Evolutionary conservation across 2,797 vertebrate species (phyloP).

Genomic region (Antrozous pallidus): DNA sequence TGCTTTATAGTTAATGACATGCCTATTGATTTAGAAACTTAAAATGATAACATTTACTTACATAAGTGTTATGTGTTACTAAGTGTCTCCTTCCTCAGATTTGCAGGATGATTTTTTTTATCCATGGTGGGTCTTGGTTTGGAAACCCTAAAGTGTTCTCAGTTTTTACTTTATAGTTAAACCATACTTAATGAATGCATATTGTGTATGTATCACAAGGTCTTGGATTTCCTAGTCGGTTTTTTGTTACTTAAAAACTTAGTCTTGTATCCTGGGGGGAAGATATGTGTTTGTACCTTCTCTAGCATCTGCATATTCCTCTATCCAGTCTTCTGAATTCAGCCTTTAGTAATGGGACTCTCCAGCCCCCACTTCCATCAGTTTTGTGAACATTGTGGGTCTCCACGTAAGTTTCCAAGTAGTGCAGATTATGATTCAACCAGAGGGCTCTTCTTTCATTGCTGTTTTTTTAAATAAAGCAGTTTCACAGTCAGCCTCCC

Average conservation of each 20-base stretch:
- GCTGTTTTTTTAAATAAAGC: conserved; percentile 29
- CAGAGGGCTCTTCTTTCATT: not conserved
- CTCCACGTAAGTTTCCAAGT: not conserved
- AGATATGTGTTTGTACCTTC: not conserved
- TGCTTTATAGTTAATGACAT: conserved; percentile 50
- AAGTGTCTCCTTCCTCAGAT: conserved; percentile 5
- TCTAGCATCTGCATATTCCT: not conserved
- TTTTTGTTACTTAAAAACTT: conserved; percentile 41
- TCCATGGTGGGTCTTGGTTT: conserved; percentile 17
- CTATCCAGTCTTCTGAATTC: not conserved
- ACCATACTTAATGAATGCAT: not conserved
- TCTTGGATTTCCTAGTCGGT: conserved; percentile 17
- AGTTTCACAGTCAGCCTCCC: not conserved
- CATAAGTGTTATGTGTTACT: conserved; percentile 44
- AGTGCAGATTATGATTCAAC: not conserved
- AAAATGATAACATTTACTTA: conserved; percentile 37
- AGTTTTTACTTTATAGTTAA: conserved; percentile 3
- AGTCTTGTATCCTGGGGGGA: not conserved
- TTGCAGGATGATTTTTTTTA: conserved; percentile 18
- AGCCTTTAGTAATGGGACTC: not conserved
- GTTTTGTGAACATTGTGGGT: not conserved
- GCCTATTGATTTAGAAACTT: conserved; percentile 54
- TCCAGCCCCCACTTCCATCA: not conserved
- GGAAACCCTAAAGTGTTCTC: not conserved
- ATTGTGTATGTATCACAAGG: not conserved